Conservation (phyloP, 2,113 vertebrate species). For the Turdus rufiventris region DNA sequence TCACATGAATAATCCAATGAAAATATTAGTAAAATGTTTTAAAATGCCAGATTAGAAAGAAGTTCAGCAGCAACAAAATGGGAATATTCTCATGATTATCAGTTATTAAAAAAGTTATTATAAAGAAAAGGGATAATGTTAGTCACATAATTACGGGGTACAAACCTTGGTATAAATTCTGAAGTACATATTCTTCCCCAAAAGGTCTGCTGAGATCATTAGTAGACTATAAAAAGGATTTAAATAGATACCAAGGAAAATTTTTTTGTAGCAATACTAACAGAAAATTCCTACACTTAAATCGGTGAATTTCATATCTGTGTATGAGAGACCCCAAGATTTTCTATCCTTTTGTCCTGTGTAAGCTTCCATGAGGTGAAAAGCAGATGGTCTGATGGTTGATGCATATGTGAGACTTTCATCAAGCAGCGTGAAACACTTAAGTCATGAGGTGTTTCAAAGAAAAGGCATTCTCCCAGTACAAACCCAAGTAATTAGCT, state of each 20-base stretch:
- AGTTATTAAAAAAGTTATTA: not conserved
- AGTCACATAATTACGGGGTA: not conserved
- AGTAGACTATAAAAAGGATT: not conserved
- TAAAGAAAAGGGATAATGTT: not conserved
- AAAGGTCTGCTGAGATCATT: not conserved
- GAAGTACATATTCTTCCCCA: not conserved
- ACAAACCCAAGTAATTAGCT: not conserved
- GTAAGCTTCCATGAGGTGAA: not conserved
- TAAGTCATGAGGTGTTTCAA: not conserved
- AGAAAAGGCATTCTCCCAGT: not conserved
- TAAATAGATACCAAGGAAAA: not conserved
- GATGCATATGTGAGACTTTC: not conserved
- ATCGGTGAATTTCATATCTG: not conserved
- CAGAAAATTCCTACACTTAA: not conserved
- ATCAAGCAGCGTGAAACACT: not conserved
- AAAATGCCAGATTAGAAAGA: not conserved
- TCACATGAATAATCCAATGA: not conserved
- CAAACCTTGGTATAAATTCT: not conserved
- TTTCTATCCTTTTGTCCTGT: not conserved
- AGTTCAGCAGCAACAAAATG: not conserved
- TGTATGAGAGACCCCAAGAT: not conserved
- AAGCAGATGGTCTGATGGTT: not conserved
- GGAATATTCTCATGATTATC: not conserved
- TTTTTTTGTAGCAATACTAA: not conserved
- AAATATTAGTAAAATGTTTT: not conserved